Base-by-base conservation (phyloP, 2,113 vertebrate species). In the Rissa tridactyla region DNA sequence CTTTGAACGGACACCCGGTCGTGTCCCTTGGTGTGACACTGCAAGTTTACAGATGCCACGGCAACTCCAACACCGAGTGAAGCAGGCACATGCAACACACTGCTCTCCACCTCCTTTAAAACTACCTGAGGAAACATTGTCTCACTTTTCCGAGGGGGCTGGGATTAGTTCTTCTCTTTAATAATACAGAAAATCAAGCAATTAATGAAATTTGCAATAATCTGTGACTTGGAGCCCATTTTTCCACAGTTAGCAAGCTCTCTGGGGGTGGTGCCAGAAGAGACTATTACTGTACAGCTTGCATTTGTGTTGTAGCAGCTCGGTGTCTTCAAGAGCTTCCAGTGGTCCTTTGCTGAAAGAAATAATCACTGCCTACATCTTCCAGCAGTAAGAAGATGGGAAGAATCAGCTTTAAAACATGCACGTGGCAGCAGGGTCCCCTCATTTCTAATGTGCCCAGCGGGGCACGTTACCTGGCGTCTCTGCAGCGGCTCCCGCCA, bases 21-120 rank as follows among this genome's bases (percentile, higher is more conserved):
- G 65, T 7, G 12, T 2, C 49, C 58, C 5, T 8, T 36, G 27
- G 36, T 10, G n/a, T 9, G 6, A 52, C 29, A 26, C 21, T 9
- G 22, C 32, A 57, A 8, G 5, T 30, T 52, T 46, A 47, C 3
- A 34, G 40, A 11, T 17, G 46, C 21, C 51, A 70, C 38, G 52
- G 36, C 40, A 36, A 4, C 44, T 76, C 64, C n/a, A 46, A 0
- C 7, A 16, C 32, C 26, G 34, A 57, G 27, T 0, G 25, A 83
- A 17, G 23, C 30, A 38, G 23, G 26, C 42, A 32, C 15, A 44
- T 62, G 18, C 30, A 47, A 58, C 0, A 0, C 9, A 0, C 10
- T 32, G 36, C 11, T 44, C 38, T 86, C 66, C 30, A 58, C 7
- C 14, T 71, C 54, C 30, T 44, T 32, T 38, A 66, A 71, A 71